These are phyloP conservation scores for Hoplias malabaricus DNA, from an alignment of 2,113 vertebrate genomes.

Conservation along the genomic window DNA sequence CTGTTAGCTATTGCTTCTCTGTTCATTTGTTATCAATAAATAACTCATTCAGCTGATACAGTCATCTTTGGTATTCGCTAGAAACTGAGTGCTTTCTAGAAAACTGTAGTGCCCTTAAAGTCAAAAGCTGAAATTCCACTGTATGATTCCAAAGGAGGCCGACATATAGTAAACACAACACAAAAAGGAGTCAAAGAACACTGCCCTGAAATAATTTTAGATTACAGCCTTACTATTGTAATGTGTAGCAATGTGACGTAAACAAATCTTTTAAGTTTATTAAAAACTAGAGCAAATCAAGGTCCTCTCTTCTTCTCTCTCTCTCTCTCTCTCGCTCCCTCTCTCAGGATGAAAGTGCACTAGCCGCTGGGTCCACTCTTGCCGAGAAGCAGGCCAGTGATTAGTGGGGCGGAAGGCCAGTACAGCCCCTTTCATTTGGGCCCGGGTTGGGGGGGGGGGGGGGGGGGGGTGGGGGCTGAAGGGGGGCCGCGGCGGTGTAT, in stretches of 20 bases:
- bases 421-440: conserved; percentile 80
- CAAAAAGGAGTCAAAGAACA: not conserved
- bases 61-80: too few relatives aligned
- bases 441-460: conserved; percentile 58
- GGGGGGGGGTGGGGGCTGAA: conserved; percentile 53
- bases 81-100: too few relatives aligned
- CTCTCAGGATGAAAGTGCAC: conserved; percentile 79
- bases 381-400: conserved; percentile 77
- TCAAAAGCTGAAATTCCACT: too few relatives aligned
- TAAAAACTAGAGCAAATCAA: not conserved
- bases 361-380: conserved; percentile 76
- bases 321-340: conserved; percentile 53
- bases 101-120: too few relatives aligned
- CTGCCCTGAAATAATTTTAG: not conserved
- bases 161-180: too few relatives aligned
- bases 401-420: conserved; percentile 80
- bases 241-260: not conserved
- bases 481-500: conserved; percentile 71
- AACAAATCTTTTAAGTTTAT: conserved; percentile 1
- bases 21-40: too few relatives aligned
- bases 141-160: too few relatives aligned
- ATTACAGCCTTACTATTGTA: not conserved
- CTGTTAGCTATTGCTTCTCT: too few relatives aligned
- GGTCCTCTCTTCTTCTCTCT: conserved; percentile 2
- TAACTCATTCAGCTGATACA: too few relatives aligned